These are phyloP conservation scores for Tipula confusa DNA, from an alignment of 2,888 invertebrate genomes.

Conservation along the genomic window DNA sequence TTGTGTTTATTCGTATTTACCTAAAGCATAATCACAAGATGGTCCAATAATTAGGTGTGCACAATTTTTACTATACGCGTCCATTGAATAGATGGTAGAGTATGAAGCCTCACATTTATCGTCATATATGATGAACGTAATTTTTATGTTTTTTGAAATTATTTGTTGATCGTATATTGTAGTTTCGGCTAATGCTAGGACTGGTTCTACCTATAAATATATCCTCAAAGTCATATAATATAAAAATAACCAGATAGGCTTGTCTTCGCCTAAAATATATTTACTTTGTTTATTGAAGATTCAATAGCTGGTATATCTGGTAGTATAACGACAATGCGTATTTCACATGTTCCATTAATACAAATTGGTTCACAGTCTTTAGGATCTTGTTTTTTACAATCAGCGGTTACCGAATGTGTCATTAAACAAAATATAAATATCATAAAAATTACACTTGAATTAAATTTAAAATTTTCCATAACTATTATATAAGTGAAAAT, in stretches of 20 bases:
- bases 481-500: neutral
- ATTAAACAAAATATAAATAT: neutral
- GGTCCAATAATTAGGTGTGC: conserved; percentile 77
- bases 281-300: conserved; percentile 54
- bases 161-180: conserved; percentile 52
- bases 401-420: conserved; percentile 26
- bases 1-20: conserved; percentile 63
- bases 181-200: conserved; percentile 58
- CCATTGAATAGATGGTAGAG: conserved; percentile 67
- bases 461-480: neutral
- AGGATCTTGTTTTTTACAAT: conserved; percentile 36
- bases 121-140: conserved; percentile 61
- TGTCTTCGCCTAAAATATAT: neutral
- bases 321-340: conserved; percentile 62
- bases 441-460: neutral
- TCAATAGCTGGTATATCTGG: conserved; percentile 56
- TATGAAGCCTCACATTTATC: conserved; percentile 70
- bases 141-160: conserved; percentile 56
- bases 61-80: conserved; percentile 65
- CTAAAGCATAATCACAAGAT: conserved; percentile 73
- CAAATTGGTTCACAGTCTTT: conserved; percentile 37
- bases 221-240: neutral
- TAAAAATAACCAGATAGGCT: neutral
- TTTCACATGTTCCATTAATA: conserved; percentile 51
- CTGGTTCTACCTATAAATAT: conserved; percentile 55